These are phyloP conservation scores for Drosophila varians DNA, from an alignment of 1,140 invertebrate genomes.

Conservation along the genomic window DNA sequence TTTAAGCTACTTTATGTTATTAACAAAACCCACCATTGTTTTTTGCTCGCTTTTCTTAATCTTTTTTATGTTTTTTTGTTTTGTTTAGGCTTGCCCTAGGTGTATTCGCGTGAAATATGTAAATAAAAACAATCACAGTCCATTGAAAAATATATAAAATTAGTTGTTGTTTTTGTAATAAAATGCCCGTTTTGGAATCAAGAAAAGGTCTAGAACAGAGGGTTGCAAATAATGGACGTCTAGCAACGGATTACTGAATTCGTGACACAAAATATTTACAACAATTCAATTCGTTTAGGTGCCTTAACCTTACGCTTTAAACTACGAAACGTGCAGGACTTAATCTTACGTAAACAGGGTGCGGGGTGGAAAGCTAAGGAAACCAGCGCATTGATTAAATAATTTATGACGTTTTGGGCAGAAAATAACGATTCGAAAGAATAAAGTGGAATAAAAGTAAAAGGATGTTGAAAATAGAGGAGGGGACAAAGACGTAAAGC, in stretches of 20 bases:
- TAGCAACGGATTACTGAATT: conserved; percentile 37
- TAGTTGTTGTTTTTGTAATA: conserved; percentile 53
- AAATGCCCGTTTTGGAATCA: conserved; percentile 48
- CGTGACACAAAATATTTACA: conserved; percentile 69
- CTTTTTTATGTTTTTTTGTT: conserved; percentile 41
- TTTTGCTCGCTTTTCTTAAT: conserved; percentile 41
- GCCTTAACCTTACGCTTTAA: conserved; percentile 75
- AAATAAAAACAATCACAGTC: conserved; percentile 79
- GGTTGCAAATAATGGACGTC: conserved; percentile 44
- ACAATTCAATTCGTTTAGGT: conserved; percentile 70
- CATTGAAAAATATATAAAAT: conserved; percentile 80
- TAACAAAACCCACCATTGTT: conserved; percentile 74
- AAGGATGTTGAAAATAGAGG: not conserved
- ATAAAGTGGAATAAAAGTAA: not conserved
- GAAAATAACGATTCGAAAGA: conserved; percentile 2
- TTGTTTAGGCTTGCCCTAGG: conserved; percentile 33
- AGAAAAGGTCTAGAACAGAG: conserved; percentile 41
- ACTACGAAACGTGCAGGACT: conserved; percentile 68
- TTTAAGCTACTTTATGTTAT: conserved; percentile 73
- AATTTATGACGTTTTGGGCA: conserved; percentile 72
- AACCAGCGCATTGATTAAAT: conserved; percentile 69
- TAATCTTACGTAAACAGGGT: conserved; percentile 48
- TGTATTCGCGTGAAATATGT: conserved; percentile 60
- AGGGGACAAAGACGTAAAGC: conserved; percentile 12
- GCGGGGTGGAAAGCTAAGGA: conserved; percentile 36